These are phyloP conservation scores for Mola mola DNA, from an alignment of 2,113 vertebrate species.

Conservation along the genomic window DNA sequence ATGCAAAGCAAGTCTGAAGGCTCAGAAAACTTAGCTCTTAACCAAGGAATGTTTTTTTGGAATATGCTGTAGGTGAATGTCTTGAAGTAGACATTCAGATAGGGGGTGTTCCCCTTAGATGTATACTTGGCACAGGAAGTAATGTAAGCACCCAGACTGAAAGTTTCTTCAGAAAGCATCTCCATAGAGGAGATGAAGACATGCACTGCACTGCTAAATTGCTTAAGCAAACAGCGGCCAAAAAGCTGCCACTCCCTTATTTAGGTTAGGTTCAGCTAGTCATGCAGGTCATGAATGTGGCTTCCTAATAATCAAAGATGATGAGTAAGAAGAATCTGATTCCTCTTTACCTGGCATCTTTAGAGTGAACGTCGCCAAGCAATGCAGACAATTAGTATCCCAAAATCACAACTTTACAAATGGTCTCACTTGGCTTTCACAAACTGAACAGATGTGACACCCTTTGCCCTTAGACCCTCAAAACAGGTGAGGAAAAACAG, in stretches of 20 bases:
- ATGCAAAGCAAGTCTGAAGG: constrained; percentile 12
- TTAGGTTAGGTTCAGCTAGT: constrained; percentile 3
- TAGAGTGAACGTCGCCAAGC: not conserved
- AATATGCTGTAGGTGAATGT: not conserved
- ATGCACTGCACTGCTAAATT: not conserved
- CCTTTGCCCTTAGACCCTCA: too few species aligned
- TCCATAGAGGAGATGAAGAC: not conserved
- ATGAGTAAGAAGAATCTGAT: too few species aligned
- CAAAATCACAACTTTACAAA: too few species aligned
- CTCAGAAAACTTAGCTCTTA: not conserved
- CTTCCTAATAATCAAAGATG: too few species aligned
- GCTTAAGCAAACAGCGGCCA: not conserved
- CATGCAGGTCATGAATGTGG: not conserved
- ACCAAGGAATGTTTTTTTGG: not conserved
- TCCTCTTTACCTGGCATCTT: not conserved
- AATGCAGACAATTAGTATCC: not conserved
- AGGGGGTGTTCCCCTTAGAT: not conserved
- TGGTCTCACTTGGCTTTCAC: too few species aligned
- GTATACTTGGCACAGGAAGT: not conserved
- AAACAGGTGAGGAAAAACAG: too few species aligned
- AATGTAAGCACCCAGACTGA: not conserved
- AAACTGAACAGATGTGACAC: too few species aligned
- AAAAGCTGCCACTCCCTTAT: too few species aligned
- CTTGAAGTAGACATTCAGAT: constrained; percentile 1
- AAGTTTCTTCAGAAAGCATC: constrained; percentile 2